Evolutionary conservation across 2,888 invertebrate genomes (phyloP).

Genomic region (Strigamia maritima): DNA sequence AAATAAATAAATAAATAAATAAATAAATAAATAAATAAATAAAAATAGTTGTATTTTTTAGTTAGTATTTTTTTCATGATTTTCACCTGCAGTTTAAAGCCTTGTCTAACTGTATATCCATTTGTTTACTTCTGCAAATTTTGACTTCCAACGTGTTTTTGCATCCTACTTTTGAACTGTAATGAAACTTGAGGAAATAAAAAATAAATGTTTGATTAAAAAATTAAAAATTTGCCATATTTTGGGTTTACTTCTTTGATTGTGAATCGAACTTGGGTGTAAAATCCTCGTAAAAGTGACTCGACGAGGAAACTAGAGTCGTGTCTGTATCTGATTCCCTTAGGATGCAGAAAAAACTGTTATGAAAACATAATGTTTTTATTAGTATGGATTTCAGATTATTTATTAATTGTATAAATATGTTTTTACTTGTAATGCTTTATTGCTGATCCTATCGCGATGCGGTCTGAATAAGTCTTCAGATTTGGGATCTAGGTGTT

Average conservation of each 20-base stretch:
- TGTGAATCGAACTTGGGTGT: not conserved
- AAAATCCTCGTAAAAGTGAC: not conserved
- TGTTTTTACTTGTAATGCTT: not conserved
- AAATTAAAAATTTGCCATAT: not conserved
- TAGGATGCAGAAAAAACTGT: not conserved
- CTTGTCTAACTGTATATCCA: not conserved
- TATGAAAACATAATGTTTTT: not conserved
- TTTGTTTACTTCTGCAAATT: not conserved
- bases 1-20: not conserved
- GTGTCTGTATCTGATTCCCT: not conserved
- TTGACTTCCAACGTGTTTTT: not conserved
- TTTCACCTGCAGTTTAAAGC: not conserved
- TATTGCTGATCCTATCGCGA: not conserved
- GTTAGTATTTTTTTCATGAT: no score
- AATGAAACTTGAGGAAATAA: not conserved
- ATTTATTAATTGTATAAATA: no score
- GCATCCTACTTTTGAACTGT: not conserved
- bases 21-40: no score
- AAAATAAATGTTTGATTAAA: not conserved
- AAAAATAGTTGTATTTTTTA: no score
- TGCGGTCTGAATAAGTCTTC: not conserved
- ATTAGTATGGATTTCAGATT: no score
- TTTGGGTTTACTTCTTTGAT: constrained; percentile 2
- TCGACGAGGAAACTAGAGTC: constrained; percentile 1
- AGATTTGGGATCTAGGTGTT: no score